Conservation (phyloP, 2,113 vertebrate species). For the Psephotus haematonotus region DNA sequence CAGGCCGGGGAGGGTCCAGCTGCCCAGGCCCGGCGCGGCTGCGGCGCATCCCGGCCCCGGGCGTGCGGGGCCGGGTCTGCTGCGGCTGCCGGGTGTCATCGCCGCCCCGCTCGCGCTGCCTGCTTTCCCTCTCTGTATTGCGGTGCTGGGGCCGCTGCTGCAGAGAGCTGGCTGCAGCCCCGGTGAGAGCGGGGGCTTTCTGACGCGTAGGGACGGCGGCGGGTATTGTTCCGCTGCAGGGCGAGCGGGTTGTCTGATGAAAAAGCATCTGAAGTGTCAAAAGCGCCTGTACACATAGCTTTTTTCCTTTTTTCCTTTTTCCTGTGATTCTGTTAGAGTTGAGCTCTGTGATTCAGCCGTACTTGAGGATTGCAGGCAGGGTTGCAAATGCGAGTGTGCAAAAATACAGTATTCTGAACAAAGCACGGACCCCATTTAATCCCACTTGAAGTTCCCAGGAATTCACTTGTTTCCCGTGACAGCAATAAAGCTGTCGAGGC, state of each 20-base stretch:
- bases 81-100: not conserved
- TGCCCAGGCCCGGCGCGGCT: not conserved
- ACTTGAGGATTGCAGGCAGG: not conserved
- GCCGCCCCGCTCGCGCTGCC: not conserved
- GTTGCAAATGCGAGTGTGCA: not conserved
- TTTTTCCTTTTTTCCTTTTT: not conserved
- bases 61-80: not conserved
- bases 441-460: not conserved
- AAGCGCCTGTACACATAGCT: not conserved
- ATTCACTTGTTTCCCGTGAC: not conserved
- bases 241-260: accelerated
- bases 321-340: not conserved
- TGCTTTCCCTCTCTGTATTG: not conserved
- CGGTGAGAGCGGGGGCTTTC: not conserved
- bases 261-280: not conserved
- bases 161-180: not conserved
- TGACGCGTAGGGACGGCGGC: not conserved
- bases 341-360: not conserved
- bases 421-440: not conserved
- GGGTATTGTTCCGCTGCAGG: not conserved
- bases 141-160: not conserved
- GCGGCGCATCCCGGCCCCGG: not conserved
- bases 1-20: not conserved
- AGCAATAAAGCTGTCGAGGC: not conserved
- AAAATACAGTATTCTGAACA: not conserved